These are phyloP conservation scores for Paracyprichromis sp. DNA, from an alignment of 2,113 vertebrate species.

Conservation along the genomic window DNA sequence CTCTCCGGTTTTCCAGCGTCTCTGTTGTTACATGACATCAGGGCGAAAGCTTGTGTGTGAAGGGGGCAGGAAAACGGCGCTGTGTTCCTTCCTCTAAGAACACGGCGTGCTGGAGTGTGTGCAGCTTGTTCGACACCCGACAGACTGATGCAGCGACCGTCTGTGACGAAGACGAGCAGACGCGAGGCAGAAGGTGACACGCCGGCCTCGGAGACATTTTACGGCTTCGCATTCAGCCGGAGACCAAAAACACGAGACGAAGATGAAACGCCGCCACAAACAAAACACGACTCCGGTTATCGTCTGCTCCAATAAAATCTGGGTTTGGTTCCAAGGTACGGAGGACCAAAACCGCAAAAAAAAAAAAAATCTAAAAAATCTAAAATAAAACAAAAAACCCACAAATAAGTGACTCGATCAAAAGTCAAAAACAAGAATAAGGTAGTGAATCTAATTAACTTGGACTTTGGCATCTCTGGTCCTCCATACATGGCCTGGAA, in stretches of 20 bases:
- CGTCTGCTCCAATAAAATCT: background rate
- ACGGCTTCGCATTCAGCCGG: background rate
- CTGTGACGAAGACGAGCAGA: background rate
- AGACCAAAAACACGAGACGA: background rate
- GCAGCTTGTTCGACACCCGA: background rate
- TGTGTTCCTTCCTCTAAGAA: background rate
- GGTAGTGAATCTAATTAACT: background rate
- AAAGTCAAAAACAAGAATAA: background rate
- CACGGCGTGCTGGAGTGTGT: background rate
- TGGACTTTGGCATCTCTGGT: background rate
- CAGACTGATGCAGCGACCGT: background rate
- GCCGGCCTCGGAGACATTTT: background rate
- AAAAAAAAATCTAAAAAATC: fast-evolving
- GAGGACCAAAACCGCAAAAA: background rate
- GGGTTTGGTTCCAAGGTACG: fast-evolving
- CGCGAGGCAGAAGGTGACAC: background rate
- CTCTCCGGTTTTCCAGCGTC: background rate
- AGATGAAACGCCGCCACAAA: background rate
- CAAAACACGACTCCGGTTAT: background rate
- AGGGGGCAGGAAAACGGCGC: background rate
- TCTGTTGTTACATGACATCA: background rate
- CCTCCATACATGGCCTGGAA: fast-evolving
- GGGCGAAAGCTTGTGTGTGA: background rate
- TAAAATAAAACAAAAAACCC: background rate
- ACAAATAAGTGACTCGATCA: background rate